Evolutionary conservation across 2,888 invertebrate genomes (phyloP).

Genomic region (Kuschelorhynchus macadamiae): DNA sequence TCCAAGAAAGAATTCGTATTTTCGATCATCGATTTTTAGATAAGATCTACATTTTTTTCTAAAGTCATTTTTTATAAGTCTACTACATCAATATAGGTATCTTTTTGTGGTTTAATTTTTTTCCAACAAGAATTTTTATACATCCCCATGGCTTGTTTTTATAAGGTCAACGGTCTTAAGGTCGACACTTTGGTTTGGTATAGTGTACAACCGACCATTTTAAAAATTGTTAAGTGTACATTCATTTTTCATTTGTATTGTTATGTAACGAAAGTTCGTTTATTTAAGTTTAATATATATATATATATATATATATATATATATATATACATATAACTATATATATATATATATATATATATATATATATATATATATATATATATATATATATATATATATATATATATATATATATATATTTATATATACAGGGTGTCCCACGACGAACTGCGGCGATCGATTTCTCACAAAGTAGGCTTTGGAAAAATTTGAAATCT

Average conservation of each 20-base stretch:
- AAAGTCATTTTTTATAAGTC: conserved; percentile 63
- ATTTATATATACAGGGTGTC: too few species aligned
- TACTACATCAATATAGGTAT: conserved; percentile 35
- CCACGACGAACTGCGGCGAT: too few species aligned
- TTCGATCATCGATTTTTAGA: conserved; percentile 68
- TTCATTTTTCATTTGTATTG: not conserved
- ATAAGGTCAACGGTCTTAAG: not conserved
- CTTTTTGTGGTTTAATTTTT: conserved; percentile 26
- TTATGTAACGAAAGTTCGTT: not conserved
- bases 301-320: not conserved
- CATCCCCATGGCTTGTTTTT: conserved; percentile 9
- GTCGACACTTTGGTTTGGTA: too few species aligned
- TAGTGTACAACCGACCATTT: too few species aligned
- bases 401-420: too few species aligned
- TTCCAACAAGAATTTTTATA: conserved; percentile 22
- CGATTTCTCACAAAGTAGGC: too few species aligned
- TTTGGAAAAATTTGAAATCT: too few species aligned
- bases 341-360: too few species aligned
- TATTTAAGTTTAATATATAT: not conserved
- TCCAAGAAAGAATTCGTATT: conserved; percentile 66
- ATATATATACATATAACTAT: too few species aligned
- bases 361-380: too few species aligned
- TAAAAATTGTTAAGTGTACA: too few species aligned
- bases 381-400: too few species aligned
- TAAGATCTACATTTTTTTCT: conserved; percentile 67